These are phyloP conservation scores for Gymnopithys bicolor DNA, from an alignment of 2,797 vertebrate species.

Conservation along the genomic window DNA sequence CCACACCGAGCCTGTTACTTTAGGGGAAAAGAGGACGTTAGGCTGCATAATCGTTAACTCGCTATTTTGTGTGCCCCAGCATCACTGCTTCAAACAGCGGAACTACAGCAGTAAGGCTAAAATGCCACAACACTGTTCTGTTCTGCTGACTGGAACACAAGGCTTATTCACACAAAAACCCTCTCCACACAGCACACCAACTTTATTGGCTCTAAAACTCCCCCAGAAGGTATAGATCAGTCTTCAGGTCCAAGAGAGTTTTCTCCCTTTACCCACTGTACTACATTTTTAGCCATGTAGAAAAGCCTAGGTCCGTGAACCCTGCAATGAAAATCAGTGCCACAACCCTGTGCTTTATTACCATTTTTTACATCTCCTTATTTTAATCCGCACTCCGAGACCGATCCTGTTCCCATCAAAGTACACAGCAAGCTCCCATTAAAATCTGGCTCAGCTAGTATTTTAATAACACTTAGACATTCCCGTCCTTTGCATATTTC, in stretches of 20 bases:
- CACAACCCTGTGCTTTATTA: background rate
- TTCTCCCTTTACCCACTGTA: background rate
- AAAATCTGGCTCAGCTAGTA: slow-evolving; percentile 59
- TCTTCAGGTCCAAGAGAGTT: background rate
- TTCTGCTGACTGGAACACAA: background rate
- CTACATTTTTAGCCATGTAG: background rate
- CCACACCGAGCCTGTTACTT: background rate
- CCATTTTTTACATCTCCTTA: background rate
- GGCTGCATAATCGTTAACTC: background rate
- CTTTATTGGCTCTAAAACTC: background rate
- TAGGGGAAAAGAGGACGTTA: background rate
- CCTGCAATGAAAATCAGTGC: background rate
- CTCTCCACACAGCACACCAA: rapidly evolving
- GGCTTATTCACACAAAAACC: background rate
- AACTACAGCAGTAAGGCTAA: background rate
- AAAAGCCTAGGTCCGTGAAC: background rate
- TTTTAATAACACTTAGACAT: slow-evolving; percentile 62
- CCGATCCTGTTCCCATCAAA: slow-evolving; percentile 41
- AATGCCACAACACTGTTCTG: rapidly evolving
- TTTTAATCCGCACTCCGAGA: background rate
- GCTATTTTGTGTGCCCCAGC: background rate
- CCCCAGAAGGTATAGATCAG: background rate
- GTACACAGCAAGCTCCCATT: slow-evolving; percentile 28
- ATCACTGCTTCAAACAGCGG: background rate
- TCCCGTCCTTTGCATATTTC: slow-evolving; percentile 54